Percentiles rank a stretch among this genome's conserved stretches.
Evolutionary conservation across 92 coral and sea anemone species (phyloP).

Genomic region (Siderastrea siderea): DNA sequence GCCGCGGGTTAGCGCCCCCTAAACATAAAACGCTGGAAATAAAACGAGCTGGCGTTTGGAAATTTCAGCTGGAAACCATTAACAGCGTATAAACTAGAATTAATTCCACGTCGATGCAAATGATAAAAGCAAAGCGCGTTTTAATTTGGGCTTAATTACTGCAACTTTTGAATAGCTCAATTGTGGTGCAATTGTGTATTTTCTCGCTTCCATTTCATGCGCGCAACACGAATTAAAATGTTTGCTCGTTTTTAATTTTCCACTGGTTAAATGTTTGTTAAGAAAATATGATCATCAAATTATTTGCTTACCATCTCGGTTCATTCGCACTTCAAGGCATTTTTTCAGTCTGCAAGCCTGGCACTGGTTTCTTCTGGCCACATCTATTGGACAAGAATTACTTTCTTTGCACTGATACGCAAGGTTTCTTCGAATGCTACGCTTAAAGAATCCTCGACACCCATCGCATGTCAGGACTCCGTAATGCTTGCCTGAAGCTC

Average conservation of each 20-base stretch:
- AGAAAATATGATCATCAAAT: neutral
- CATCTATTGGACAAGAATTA: slow-evolving; percentile 95
- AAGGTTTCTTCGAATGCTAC: slow-evolving; percentile 90
- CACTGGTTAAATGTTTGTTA: neutral
- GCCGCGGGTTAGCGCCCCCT: neutral
- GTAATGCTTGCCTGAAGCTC: slow-evolving; percentile 97
- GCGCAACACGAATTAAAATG: neutral
- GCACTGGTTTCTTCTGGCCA: slow-evolving; percentile 96
- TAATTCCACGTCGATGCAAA: neutral
- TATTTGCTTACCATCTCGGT: slow-evolving; percentile 88
- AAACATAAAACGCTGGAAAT: slow-evolving; percentile 10
- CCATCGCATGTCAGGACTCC: slow-evolving; percentile 98
- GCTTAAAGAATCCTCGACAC: slow-evolving; percentile 97
- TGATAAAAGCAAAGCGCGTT: neutral
- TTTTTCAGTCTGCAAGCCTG: slow-evolving; percentile 92
- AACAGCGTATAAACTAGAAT: neutral
- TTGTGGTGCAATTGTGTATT: neutral
- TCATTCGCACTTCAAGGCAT: slow-evolving; percentile 96
- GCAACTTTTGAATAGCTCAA: neutral
- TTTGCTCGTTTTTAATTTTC: neutral
- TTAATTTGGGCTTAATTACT: neutral
- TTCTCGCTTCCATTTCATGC: neutral
- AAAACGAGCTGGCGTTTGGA: neutral
- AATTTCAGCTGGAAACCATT: neutral
- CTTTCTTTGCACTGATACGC: slow-evolving; percentile 94